Base-by-base conservation (phyloP, 2,797 vertebrate genomes). In the Moxostoma hubbsi region DNA sequence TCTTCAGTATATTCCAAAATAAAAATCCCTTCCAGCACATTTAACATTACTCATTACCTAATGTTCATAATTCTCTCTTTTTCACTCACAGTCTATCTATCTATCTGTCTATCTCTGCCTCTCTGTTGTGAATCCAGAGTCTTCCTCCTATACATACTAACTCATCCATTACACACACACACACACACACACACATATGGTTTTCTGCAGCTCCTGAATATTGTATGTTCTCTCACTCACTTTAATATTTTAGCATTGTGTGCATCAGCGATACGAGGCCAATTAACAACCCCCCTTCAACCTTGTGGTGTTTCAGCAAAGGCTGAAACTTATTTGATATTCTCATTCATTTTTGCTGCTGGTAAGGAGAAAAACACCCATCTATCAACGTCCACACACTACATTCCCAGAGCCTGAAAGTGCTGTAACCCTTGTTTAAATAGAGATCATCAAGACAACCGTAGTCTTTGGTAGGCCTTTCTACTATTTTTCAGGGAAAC, bases 271-370 rank as follows among this genome's bases (percentile, higher is more conserved):
- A 81, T 62, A 78, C 70, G 15, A 80, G 58, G 65, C 69, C 79
- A 77, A 83, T 77, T 83, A 80, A 57, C 79, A 59, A 62, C 81
- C 24, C 11, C 63, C 53, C 65, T 74, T 68, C 70, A 83, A 78
- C 65, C 63, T 61, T 24, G 18, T 65, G 53, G 50, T 13, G 46
- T 47, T 80, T 66, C 73, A 66, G 69, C 73, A 63, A 73, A 77
- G 58, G 61, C 53, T 59, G 45, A 18, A 49, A 12, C 65, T 84
- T 81, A 89, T 90, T 86, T 87, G n/a, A 49, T 85, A 90, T 89
- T 89, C 89, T 79, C 86, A 91, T 90, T 90, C 65, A 88, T 89
- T 89, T 83, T 73, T 47, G 81, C 76, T 77, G 77, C 64, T 77
- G 79, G 80, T 81, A 58, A 74, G 49, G 36, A 77, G 62, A 50